Evolutionary conservation across 2,888 invertebrate species (phyloP).

Genomic region (Trachelus stipa): DNA sequence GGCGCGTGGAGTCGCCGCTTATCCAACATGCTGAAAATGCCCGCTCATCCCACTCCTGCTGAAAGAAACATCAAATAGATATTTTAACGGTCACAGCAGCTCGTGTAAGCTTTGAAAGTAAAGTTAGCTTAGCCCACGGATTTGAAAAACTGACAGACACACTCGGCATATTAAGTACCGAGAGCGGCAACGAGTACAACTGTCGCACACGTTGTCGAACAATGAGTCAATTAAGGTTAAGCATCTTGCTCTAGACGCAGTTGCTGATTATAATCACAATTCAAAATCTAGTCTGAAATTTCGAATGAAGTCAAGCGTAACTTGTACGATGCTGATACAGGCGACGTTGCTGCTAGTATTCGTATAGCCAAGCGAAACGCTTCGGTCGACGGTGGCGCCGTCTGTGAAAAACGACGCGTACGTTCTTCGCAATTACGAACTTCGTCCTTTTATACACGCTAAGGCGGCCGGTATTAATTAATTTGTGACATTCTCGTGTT

Average conservation of each 20-base stretch:
- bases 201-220: neutral
- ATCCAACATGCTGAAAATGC: slow-evolving; percentile 54
- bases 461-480: neutral
- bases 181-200: neutral
- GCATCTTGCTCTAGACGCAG: neutral
- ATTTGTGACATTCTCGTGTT: too few species aligned
- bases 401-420: neutral
- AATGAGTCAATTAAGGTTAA: neutral
- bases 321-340: too few species aligned
- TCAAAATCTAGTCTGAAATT: neutral
- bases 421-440: neutral
- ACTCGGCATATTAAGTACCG: neutral
- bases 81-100: neutral
- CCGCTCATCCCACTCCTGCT: slow-evolving; percentile 10
- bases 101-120: neutral
- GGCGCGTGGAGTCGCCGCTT: slow-evolving; percentile 56
- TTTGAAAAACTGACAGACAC: neutral
- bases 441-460: neutral
- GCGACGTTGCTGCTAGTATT: too few species aligned
- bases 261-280: neutral
- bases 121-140: neutral
- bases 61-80: neutral
- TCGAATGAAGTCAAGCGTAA: neutral
- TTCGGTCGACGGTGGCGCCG: neutral
- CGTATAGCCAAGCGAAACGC: too few species aligned